Evolutionary conservation across 2,888 invertebrate genomes (phyloP), one percentile per base, ranked within the genome.

Genomic region (Pterostichus niger): DNA sequence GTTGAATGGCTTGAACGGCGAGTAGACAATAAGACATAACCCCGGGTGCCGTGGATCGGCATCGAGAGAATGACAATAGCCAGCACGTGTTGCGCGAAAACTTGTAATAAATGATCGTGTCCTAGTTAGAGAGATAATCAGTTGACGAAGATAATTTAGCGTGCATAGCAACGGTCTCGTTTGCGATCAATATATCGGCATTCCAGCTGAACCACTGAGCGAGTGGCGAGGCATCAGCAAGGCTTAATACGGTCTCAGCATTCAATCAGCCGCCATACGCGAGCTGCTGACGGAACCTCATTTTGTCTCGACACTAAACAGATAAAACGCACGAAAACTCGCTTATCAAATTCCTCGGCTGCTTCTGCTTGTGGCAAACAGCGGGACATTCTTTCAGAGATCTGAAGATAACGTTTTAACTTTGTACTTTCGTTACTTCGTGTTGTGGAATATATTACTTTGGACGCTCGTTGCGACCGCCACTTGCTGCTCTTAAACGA

Each of bases 161-260:
- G 75, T 75, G 52, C 75, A 52, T 75, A 75, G 75, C 75, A 75
- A 75, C 75, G 52, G 75, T 75, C 75, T 75, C 46, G 52, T 75
- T 75, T 49, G 31, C 75, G 75, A 75, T 75, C 75, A 75, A 75
- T 75, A 75, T 75, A 75, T 75, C 49, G 75, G 49, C 75, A 75
- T 75, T 75, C 75, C 75, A 7, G 17, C 24, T 6, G 17, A 75
- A 75, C 46, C 75, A 49, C 75, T 40, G 40, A 40, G 46, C 44
- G 13, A 10, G 75, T 17, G 46, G 49, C 75, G 33, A 49, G 10
- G 49, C 75, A 75, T 75, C 75, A 75, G 75, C 75, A 17, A 13
- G 31, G 75, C 52, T 75, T 75, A 75, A 75, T 75, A 75, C 24
- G 15, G 52, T 46, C 75, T 75, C 52, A 75, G 52, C 75, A 75